Conservation (phyloP, 2,797 vertebrate species). For the Staurois parvus region DNA sequence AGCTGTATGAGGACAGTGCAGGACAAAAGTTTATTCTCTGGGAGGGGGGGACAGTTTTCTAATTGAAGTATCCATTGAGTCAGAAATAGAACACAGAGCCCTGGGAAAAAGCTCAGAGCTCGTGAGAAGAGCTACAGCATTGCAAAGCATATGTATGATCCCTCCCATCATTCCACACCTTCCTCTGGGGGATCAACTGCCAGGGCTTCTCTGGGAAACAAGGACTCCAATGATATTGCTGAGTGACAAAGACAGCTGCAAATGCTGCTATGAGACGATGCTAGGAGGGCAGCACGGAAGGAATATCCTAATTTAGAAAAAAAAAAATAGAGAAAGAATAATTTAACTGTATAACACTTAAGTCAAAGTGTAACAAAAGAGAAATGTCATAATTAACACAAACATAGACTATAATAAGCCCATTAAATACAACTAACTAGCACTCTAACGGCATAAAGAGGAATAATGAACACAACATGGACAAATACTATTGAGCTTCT, state of each 20-base stretch:
- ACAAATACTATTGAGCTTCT: no score
- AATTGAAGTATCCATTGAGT: slow-evolving; percentile 22
- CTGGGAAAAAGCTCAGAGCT: slow-evolving; percentile 50
- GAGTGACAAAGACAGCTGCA: slow-evolving; percentile 55
- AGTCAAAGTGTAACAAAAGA: not conserved
- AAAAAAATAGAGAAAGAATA: no score
- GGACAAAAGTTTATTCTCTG: slow-evolving; percentile 7
- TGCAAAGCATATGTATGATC: slow-evolving; percentile 8
- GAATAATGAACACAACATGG: no score
- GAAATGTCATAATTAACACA: not conserved
- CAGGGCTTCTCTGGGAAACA: slow-evolving; percentile 57
- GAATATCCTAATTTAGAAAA: not conserved
- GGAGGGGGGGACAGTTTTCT: slow-evolving; percentile 14
- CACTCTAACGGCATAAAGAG: no score
- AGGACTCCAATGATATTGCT: slow-evolving; percentile 30
- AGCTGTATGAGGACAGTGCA: slow-evolving; percentile 31
- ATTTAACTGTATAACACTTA: not conserved
- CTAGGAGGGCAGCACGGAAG: not conserved
- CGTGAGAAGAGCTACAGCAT: slow-evolving; percentile 54
- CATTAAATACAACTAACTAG: not conserved
- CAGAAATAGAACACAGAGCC: slow-evolving; percentile 52
- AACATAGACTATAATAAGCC: not conserved
- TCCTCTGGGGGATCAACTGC: slow-evolving; percentile 42
- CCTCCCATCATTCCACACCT: slow-evolving; percentile 28
- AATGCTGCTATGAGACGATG: not conserved